A percentile compares a stretch with the other conserved stretches of the same genome.
Conservation (phyloP, 2,113 vertebrate genomes). For the Muntiacus reevesi region DNA sequence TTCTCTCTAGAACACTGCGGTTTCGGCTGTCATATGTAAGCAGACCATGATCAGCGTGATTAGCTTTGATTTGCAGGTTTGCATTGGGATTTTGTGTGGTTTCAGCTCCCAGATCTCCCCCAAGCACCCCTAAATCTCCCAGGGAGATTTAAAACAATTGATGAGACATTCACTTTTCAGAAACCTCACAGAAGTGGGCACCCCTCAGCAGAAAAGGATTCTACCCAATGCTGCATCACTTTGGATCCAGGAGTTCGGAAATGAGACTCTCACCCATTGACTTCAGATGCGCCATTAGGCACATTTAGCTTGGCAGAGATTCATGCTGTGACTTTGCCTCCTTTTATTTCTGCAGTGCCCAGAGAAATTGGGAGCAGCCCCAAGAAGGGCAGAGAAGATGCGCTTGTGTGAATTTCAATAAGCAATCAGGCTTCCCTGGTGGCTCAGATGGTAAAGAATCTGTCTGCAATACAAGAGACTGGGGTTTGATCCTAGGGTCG, state of each 20-base stretch:
- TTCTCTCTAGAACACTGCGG: background rate
- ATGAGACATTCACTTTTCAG: constrained; percentile 11
- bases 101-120: background rate
- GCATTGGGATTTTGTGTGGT: background rate
- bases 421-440: background rate
- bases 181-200: constrained; percentile 22
- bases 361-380: constrained; percentile 55
- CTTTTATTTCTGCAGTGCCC: constrained; percentile 52
- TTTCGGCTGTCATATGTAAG: background rate
- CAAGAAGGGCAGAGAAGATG: constrained; percentile 27
- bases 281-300: background rate
- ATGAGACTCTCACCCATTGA: background rate
- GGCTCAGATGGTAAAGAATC: background rate
- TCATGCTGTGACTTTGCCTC: constrained; percentile 60
- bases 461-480: background rate
- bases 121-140: background rate
- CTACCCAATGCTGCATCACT: background rate
- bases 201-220: background rate
- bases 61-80: background rate
- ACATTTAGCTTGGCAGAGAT: constrained; percentile 68
- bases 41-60: background rate
- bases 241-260: constrained; percentile 1
- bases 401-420: constrained; percentile 49
- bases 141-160: background rate
- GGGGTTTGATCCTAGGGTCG: background rate